Conservation (phyloP, 2,113 vertebrate genomes). For the cattle (Bos taurus) region ARS-UCD2.0 NC_037335.1:89430001-89430500, state of each 20-base stretch:
- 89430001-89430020: not conserved
- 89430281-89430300: not conserved
- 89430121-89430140: not conserved
- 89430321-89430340: not conserved
- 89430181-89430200: not conserved
- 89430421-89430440: not conserved
- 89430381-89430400: not conserved
- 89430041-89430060: not conserved
- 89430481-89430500: not conserved
- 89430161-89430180: not conserved
- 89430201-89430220: not conserved
- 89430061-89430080: not conserved
- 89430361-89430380: not conserved
- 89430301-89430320: not conserved
- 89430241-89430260: not conserved
- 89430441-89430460: not conserved
- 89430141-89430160: not conserved
- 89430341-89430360: not conserved
- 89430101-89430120: not conserved
- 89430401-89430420: not conserved
- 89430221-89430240: too few species aligned
- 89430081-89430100: not conserved
- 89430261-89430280: not conserved
- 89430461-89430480: not conserved
- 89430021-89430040: not conserved